phyloP scores from a whole-genome alignment of 2,797 vertebrate genomes.

The Halcyon badia region DNA sequence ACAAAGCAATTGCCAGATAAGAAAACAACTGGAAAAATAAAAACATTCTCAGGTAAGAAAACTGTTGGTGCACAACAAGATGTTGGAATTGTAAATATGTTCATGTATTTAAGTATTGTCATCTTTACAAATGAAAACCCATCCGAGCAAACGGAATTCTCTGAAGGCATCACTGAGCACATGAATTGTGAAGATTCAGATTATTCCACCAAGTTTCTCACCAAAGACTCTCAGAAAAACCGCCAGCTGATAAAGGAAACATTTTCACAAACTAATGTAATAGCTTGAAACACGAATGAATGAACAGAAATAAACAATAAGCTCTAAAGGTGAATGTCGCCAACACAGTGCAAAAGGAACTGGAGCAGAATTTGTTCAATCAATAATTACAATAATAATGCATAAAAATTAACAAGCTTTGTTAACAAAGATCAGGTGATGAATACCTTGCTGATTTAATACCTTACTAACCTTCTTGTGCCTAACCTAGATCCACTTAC shows the following conservation, averaged over 20 bases:
- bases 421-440: neutral
- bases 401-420: neutral
- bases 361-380: neutral
- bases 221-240: neutral
- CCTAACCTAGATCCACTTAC: neutral
- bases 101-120: neutral
- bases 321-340: neutral
- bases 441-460: neutral
- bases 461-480: neutral
- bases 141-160: neutral
- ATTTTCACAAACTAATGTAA: neutral
- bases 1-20: neutral
- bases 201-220: neutral
- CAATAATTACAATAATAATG: fast-evolving
- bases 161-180: neutral
- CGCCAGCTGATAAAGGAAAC: neutral
- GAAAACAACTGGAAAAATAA: neutral
- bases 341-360: neutral
- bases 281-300: fast-evolving
- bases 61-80: neutral
- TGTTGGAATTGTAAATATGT: fast-evolving
- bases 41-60: neutral
- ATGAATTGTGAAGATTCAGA: neutral
- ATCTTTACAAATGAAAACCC: neutral
- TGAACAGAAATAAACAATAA: neutral